Evolutionary conservation across 2,113 vertebrate genomes (phyloP), one percentile per base, ranked within the genome.

Genomic region (Picathartes gymnocephalus): DNA sequence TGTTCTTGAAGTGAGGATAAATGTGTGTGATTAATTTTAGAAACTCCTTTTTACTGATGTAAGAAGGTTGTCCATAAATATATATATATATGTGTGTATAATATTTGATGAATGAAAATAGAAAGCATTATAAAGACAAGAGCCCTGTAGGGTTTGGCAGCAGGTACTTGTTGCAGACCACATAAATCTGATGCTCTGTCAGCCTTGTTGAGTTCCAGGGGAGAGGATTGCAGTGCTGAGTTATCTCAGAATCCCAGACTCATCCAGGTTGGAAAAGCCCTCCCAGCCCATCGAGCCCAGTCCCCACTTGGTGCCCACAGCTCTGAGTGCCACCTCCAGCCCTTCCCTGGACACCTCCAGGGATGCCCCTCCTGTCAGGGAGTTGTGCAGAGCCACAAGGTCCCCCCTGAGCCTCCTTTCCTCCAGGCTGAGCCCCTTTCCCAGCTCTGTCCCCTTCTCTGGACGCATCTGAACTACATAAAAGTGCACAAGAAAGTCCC

Each of bases 211-310:
- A 56, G 8, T 64, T 92, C 35, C 35, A 50, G 35, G 64, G 47
- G 17, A 53, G 40, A 62, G 35, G 24, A 23, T 61, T 40, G 33
- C 39, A 22, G 28, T 72, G 31, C 40, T 74, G 24, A 25, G 10
- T 58, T 72, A 37, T 8, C 33, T 23, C 27, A 78, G 56, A 31
- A 39, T 58, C 11, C n/a, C 72, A 23, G 19, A 10, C 22, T 37
- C 42, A 2, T 0, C 21, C 17, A 35, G 18, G 40, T 0, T 35
- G 25, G 53, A 35, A 35, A 58, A 58, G 13, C 33, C 6, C 33
- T 35, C 40, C 53, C 24, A 45, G 24, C 1, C 22, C 71, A 35
- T 9, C 1, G 1, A 21, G 24, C 23, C 70, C 1, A 0, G 3
- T 56, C 0, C 23, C 31, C 70, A 44, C 18, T 13, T 2, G n/a